phyloP scores from a whole-genome alignment of 35 echinoderm and acorn worm genomes.

The Holothuria glaberrima region DNA sequence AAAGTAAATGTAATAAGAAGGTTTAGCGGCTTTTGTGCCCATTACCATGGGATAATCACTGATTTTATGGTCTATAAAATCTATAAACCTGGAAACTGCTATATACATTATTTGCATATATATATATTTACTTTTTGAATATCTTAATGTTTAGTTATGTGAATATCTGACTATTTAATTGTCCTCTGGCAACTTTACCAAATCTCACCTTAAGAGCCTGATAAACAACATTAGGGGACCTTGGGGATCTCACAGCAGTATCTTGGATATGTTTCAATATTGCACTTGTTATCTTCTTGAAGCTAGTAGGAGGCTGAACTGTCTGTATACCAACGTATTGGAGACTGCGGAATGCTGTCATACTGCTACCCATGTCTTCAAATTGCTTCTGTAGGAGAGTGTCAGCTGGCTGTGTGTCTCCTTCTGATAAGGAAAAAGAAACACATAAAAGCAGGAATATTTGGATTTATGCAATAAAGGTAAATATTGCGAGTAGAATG shows the following conservation, averaged over 20 bases:
- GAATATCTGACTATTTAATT: too few species aligned
- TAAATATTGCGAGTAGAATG: too few species aligned
- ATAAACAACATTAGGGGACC: conserved; percentile 72
- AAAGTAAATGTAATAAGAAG: too few species aligned
- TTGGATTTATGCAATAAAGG: too few species aligned
- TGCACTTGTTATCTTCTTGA: conserved; percentile 61
- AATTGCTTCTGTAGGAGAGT: conserved; percentile 86
- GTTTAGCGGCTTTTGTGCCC: too few species aligned
- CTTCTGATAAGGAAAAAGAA: conserved; percentile 10
- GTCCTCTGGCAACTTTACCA: background rate
- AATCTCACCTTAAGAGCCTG: conserved; percentile 74
- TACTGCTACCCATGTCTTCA: conserved; percentile 74
- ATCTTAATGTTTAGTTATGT: too few species aligned
- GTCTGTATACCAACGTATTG: conserved; percentile 93
- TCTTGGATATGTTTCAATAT: conserved; percentile 76
- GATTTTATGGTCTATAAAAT: too few species aligned
- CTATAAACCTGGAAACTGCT: too few species aligned
- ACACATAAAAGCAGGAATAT: too few species aligned
- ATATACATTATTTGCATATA: too few species aligned
- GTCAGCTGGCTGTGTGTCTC: conserved; percentile 63
- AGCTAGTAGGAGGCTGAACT: conserved; percentile 64
- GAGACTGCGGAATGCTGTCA: conserved; percentile 88
- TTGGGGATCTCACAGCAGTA: conserved; percentile 83
- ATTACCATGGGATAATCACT: too few species aligned
- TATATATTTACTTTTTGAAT: too few species aligned